phyloP scores from a whole-genome alignment of 1,140 invertebrate species.

The Babylonia areolata region DNA sequence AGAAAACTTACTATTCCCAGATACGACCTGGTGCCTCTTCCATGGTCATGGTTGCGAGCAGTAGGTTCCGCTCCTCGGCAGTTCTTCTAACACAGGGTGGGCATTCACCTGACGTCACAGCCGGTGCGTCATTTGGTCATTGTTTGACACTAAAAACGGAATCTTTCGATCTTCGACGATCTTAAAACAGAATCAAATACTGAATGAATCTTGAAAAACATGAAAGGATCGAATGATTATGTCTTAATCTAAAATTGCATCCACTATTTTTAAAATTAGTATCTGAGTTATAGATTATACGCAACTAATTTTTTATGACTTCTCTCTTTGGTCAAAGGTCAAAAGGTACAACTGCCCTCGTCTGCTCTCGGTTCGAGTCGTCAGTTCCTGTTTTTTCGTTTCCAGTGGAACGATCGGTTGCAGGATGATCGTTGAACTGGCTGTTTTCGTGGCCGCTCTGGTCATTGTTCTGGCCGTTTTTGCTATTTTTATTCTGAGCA shows the following conservation, averaged over 20 bases:
- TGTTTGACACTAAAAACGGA: neutral
- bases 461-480: neutral
- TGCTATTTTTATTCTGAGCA: conserved; percentile 3
- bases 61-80: conserved; percentile 24
- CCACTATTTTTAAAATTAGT: no score
- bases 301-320: neutral
- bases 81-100: conserved; percentile 41
- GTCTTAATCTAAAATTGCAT: no score
- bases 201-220: neutral
- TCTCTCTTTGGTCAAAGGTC: neutral
- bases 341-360: neutral
- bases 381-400: neutral
- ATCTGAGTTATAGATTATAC: neutral
- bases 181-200: no score
- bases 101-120: conserved; percentile 45
- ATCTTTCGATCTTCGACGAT: neutral
- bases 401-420: no score
- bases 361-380: neutral
- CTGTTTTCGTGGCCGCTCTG: neutral
- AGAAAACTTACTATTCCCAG: conserved; percentile 45
- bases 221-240: no score
- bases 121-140: conserved; percentile 17
- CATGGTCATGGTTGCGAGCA: conserved; percentile 43
- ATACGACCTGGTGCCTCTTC: conserved; percentile 17
- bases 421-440: neutral